Evolutionary conservation across 2,113 vertebrate species (phyloP), one percentile per base, ranked within the genome.

Genomic region (Genyomyrus donnyi): DNA sequence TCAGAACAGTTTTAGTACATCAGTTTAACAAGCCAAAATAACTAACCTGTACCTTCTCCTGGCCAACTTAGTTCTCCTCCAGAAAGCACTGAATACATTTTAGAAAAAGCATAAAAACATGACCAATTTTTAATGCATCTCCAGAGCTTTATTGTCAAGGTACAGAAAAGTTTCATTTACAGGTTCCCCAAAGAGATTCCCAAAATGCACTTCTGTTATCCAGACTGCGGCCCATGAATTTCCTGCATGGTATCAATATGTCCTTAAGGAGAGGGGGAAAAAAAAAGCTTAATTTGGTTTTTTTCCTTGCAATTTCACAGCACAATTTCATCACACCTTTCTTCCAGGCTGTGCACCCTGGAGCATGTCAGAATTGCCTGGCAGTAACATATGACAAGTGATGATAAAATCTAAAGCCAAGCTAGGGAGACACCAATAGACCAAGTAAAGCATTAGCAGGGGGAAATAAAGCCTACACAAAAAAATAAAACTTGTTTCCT

Each of bases 371-470:
- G 87, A 85, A 85, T 58, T 62, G 62, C 42, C 86, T 88, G 74
- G 85, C 86, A 70, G 86, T 89, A 88, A 92, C 56, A 91, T 93
- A 93, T 93, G 86, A 86, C 93, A 93, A 94, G 95, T 48, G 93
- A 94, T 95, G 93, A 93, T 93, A 93, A 93, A 95, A 93, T 94
- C 95, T 95, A 93, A 95, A 95, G 97, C 96, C 96, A 96, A 97
- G 94, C 93, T 95, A 96, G 97, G 97, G 95, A 97, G 96, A 97
- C 95, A 97, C 96, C 96, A 95, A 94, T 96, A 96, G 95, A 95
- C 96, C 96, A 96, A 97, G 96, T 96, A 96, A 96, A 97, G 96
- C 95, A 96, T 96, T 94, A 96, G 96, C 95, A 94, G 95, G 94
- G 70, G 90, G 95, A 89, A 95, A 95, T 95, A 96, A 94, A 95